These are phyloP conservation scores for Morelia viridis DNA, from an alignment of 2,797 vertebrate genomes.

Conservation along the genomic window DNA sequence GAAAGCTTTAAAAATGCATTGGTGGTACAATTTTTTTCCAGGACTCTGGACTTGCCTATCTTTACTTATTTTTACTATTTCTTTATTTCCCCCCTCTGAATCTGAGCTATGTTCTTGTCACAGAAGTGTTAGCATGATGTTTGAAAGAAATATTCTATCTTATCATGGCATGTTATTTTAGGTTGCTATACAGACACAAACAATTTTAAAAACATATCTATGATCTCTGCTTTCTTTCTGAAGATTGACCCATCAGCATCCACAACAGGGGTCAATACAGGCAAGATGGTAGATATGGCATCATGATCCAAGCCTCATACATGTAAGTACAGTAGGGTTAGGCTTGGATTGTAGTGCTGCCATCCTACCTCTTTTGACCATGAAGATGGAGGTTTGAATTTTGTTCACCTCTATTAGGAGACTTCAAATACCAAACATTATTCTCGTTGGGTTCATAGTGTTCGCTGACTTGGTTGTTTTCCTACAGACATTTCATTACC, in stretches of 20 bases:
- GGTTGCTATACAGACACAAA: not conserved
- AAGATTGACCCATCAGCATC: not conserved
- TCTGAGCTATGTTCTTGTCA: not conserved
- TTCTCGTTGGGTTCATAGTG: not conserved
- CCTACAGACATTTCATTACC: not conserved
- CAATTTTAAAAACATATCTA: not conserved
- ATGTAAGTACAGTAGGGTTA: not conserved
- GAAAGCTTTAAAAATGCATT: not conserved
- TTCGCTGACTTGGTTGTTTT: not conserved
- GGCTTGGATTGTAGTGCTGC: not conserved
- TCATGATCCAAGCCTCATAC: not conserved
- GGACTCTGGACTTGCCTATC: not conserved
- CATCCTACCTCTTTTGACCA: not conserved
- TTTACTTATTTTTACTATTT: not conserved
- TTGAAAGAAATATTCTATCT: not conserved
- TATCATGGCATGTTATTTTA: not conserved
- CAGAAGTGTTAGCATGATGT: not conserved
- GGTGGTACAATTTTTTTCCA: not conserved
- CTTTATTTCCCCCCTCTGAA: not conserved
- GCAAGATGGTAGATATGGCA: not conserved
- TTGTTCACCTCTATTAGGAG: not conserved
- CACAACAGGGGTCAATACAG: not conserved
- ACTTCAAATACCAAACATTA: not conserved
- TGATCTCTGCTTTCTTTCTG: not conserved
- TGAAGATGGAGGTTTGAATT: not conserved